Evolutionary conservation across 53 echinoderm and acorn worm species (phyloP), one percentile per base, ranked within the genome.

Genomic region (Zoroaster sp.): DNA sequence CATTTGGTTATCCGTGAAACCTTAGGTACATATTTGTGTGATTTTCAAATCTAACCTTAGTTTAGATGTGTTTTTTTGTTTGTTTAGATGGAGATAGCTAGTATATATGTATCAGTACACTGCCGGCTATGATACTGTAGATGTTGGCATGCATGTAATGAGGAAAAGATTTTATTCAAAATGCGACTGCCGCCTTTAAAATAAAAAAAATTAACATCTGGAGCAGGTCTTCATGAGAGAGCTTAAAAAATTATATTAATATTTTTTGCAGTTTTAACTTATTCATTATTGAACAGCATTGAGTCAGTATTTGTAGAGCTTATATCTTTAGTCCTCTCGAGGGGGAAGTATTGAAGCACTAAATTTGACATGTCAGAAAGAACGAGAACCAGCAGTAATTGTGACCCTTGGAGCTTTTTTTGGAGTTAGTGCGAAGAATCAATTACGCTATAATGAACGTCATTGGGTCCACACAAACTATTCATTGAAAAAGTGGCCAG

Each of bases 241-340:
- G 7, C 5, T 28, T 59, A 25, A 25, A 28, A 59, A 59, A 59
- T 13, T 9, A 69, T 32, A 20, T 20, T 7, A 4, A 10, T 74
- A 18, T 75, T 75, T 75, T 23, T 4, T 75, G 0, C 28, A 9
- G 47, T 44, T 75, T 75, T 75, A 46, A 75, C 47, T 46, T 75
- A 75, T 46, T 75, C 32, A 73, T 31, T 46, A 75, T 10, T 75
- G 9, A 47, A 75, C 75, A 75, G 75, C 47, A 47, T 75, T 75
- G 3, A 45, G 31, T 75, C 46, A 25, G 5, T 75, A 38, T 75
- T 8, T 46, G 10, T 44, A 47, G 47, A 47, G 12, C 8, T 28
- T 5, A 5, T 34, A 5, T 6, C 43, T 41, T 73, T 42, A 73
- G 7, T 41, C 25, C 73, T 73, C 3, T 18, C 73, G 42, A 42